Base-by-base conservation (phyloP, 1,140 invertebrate genomes). In the Bombus ignitus region DNA sequence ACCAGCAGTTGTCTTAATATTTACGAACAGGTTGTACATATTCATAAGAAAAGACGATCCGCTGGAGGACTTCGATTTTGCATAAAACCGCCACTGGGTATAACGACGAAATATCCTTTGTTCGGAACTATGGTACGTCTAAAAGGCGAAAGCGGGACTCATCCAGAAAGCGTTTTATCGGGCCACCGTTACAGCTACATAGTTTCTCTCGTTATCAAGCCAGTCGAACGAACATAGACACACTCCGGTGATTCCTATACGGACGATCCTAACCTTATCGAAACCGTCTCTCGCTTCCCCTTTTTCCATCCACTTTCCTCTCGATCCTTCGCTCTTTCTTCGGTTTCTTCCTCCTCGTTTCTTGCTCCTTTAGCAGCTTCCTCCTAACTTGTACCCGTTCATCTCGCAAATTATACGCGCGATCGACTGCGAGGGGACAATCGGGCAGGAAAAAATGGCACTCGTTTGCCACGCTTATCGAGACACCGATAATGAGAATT, bases 401-500 rank as follows among this genome's bases (percentile, higher is more conserved):
- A 78, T 81, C 73, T 82, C 76, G 86, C 75, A 87, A 91, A 92
- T 92, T 92, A 91, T 87, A 86, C 86, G 74, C 78, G 83, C 83
- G 59, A 88, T 90, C 78, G 81, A 78, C 39, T 79, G 85, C 73
- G 59, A 82, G 84, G 81, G 90, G 87, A 90, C 68, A 70, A n/a
- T 71, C 83, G 86, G 44, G 62, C 22, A 62, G 47, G 83, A 87
- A 92, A 79, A 57, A 88, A 89, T 87, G 86, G 73, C 47, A 28
- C 28, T 76, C 71, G 85, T 85, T 81, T 88, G 78, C 87, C 77
- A 88, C 65, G 44, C 53, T 89, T 90, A 86, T 89, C 88, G 59
- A 70, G 22, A 32, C 53, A 39, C 44, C 73, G 68, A 86, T 90
- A 87, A 91, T 83, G 77, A 87, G 57, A 86, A 84, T 72, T 72